Percentiles rank a stretch among this genome's conserved stretches.
phyloP scores from a whole-genome alignment of 2,113 vertebrate genomes.

The human (Homo sapiens) region GRCh38 chr12:73154501-73155000 shows the following conservation, averaged over 20 bases:
- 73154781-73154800: background rate
- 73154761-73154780: background rate
- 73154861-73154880: background rate
- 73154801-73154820: background rate
- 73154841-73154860: background rate
- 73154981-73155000: background rate
- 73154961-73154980: background rate
- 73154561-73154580: background rate
- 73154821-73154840: background rate
- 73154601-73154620: background rate
- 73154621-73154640: background rate
- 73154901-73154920: background rate
- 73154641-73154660: background rate
- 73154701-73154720: background rate
- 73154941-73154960: background rate
- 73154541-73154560: background rate
- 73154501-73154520: background rate
- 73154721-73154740: background rate
- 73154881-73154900: background rate
- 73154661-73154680: background rate
- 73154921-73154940: background rate
- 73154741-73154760: conserved; percentile 6
- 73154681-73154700: background rate
- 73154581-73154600: background rate
- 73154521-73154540: background rate